Evolutionary conservation across 2,888 invertebrate species (phyloP).

Genomic region (Saturnia japonica): DNA sequence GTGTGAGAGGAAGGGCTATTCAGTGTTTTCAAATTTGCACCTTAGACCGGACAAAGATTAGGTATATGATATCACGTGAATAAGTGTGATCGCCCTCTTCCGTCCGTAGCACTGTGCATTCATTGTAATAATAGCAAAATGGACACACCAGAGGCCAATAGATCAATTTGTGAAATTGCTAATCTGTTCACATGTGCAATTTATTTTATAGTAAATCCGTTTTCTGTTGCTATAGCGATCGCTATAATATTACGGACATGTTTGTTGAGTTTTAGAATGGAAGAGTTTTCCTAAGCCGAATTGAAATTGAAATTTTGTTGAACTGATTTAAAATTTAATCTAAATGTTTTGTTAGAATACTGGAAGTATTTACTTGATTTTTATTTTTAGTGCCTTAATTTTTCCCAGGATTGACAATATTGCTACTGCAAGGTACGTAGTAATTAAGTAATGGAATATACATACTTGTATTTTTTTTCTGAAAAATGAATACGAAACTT

Average conservation of each 20-base stretch:
- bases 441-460: too few relatives aligned
- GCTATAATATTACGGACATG: background rate
- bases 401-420: too few relatives aligned
- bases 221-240: background rate
- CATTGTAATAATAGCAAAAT: slow-evolving; percentile 43
- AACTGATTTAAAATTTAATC: too few relatives aligned
- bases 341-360: too few relatives aligned
- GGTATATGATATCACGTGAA: slow-evolving; percentile 30
- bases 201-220: background rate
- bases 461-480: too few relatives aligned
- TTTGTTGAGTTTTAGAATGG: background rate
- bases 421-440: too few relatives aligned
- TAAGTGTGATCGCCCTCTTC: slow-evolving; percentile 46
- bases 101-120: slow-evolving; percentile 41
- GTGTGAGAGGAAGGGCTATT: background rate
- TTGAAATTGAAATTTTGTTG: too few relatives aligned
- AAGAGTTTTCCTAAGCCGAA: background rate
- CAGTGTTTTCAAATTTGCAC: background rate
- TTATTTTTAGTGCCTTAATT: too few relatives aligned
- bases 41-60: background rate
- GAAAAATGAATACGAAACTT: too few relatives aligned
- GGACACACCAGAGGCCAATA: slow-evolving; percentile 41
- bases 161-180: slow-evolving; percentile 37
- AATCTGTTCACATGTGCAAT: slow-evolving; percentile 15
- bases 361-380: too few relatives aligned